Evolutionary conservation across 2,797 vertebrate species (phyloP).

Genomic region (Ctenosaura bakeri): DNA sequence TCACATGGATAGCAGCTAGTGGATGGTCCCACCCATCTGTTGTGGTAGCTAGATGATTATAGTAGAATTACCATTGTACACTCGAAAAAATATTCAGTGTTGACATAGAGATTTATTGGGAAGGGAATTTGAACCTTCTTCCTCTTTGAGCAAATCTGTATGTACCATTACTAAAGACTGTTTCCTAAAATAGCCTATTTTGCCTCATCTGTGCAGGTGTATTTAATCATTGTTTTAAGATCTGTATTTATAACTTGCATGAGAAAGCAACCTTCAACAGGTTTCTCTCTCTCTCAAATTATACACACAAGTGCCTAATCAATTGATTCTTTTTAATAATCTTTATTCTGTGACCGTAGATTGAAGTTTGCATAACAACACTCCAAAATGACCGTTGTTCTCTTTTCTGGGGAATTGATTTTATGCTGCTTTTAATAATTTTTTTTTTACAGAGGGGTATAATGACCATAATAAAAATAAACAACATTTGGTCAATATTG

Average conservation of each 20-base stretch:
- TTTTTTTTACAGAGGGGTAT: conserved; percentile 7
- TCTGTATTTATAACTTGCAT: conserved; percentile 14
- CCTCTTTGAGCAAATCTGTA: too few relatives aligned
- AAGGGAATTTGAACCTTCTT: neutral
- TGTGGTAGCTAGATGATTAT: neutral
- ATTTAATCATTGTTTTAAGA: neutral
- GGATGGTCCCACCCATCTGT: too few relatives aligned
- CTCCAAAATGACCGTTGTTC: neutral
- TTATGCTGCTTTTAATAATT: conserved; percentile 22
- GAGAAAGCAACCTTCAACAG: neutral
- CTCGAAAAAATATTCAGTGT: neutral
- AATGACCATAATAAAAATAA: conserved; percentile 28
- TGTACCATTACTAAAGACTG: neutral
- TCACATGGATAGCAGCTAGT: too few relatives aligned
- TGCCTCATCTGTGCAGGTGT: neutral
- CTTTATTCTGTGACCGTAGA: neutral
- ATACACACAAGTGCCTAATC: neutral
- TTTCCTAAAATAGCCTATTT: neutral
- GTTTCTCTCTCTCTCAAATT: neutral
- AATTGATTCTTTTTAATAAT: neutral
- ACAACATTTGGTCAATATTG: conserved; percentile 17
- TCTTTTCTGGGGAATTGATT: conserved; percentile 2
- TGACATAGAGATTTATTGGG: neutral
- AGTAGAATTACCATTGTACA: neutral
- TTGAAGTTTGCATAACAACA: conserved; percentile 17